Conservation (phyloP, 2,888 invertebrate genomes). For the Anaspis maculata region DNA sequence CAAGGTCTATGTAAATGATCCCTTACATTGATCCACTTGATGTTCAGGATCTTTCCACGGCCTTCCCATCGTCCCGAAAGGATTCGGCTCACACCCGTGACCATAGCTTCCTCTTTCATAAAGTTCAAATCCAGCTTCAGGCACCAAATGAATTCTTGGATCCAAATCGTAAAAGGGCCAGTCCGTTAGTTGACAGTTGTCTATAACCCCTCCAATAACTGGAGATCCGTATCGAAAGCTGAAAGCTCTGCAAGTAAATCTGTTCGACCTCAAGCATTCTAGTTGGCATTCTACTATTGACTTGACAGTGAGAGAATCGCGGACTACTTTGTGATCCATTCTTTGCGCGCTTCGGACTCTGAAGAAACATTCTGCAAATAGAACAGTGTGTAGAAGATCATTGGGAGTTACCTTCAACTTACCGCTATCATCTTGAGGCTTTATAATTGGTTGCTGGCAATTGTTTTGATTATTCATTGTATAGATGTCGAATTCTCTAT, state of each 20-base stretch:
- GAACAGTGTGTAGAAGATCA: not conserved
- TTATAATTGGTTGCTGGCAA: constrained; percentile 41
- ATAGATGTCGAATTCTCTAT: constrained; percentile 72
- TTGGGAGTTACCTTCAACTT: constrained; percentile 20
- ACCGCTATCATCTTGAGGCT: constrained; percentile 42
- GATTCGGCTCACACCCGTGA: constrained; percentile 69
- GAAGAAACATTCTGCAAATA: constrained; percentile 67
- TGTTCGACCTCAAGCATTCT: constrained; percentile 63
- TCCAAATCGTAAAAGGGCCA: constrained; percentile 61
- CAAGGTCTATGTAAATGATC: constrained; percentile 1
- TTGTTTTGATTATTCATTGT: constrained; percentile 55
- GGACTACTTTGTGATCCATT: constrained; percentile 54
- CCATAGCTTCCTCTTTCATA: constrained; percentile 77
- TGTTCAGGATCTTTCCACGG: constrained; percentile 23
- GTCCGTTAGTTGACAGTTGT: constrained; percentile 73
- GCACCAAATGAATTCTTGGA: constrained; percentile 48
- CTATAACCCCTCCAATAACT: constrained; percentile 53
- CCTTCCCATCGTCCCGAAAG: constrained; percentile 36
- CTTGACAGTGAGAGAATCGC: constrained; percentile 58
- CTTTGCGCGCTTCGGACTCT: constrained; percentile 67
- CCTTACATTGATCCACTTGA: constrained; percentile 33
- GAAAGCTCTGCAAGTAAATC: constrained; percentile 73
- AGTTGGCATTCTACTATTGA: constrained; percentile 73
- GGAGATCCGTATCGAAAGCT: constrained; percentile 67
- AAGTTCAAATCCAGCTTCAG: constrained; percentile 61